Evolutionary conservation across 2,888 invertebrate species (phyloP).

Genomic region (Willowsia nigromaculata): DNA sequence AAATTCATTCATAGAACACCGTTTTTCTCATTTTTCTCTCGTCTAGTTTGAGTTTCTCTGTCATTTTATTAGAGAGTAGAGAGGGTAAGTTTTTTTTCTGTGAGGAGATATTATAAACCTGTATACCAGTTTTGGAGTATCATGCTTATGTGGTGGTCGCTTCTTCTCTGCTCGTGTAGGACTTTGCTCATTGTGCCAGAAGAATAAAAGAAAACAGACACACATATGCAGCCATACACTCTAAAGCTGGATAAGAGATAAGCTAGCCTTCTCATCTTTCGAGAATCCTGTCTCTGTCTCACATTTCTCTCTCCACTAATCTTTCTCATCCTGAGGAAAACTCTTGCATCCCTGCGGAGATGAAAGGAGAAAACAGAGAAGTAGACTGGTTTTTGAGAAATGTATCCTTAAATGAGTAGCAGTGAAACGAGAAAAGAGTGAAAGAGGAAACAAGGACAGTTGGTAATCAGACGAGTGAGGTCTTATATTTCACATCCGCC

Average conservation of each 20-base stretch:
- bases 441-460: neutral
- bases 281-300: neutral
- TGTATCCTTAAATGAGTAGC: neutral
- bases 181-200: neutral
- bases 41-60: too few relatives aligned
- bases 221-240: neutral
- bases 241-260: neutral
- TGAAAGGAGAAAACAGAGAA: slow-evolving; percentile 8
- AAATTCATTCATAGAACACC: neutral
- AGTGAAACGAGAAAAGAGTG: neutral
- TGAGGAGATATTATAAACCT: slow-evolving; percentile 15
- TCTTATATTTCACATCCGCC: neutral
- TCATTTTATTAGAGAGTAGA: too few relatives aligned
- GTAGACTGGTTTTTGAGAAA: neutral
- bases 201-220: neutral
- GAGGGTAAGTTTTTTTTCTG: neutral
- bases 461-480: neutral
- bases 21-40: neutral
- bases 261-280: neutral
- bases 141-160: neutral
- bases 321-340: slow-evolving; percentile 13
- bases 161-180: neutral
- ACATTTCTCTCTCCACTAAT: neutral
- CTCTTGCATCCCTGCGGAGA: slow-evolving; percentile 21
- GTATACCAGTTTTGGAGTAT: neutral